Base-by-base conservation (phyloP, 2,888 invertebrate species). In the Panzeria rudis region DNA sequence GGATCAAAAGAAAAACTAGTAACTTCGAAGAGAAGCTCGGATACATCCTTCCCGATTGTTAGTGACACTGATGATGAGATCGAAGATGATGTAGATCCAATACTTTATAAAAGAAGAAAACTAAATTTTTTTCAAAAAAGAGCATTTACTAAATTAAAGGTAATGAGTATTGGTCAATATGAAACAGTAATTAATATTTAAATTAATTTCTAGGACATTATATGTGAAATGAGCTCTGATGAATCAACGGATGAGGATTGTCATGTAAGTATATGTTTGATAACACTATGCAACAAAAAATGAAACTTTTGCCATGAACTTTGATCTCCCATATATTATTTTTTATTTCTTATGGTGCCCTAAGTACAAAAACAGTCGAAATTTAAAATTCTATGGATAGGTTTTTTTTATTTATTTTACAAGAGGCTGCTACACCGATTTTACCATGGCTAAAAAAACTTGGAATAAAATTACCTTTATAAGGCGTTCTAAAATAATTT, bases 221-320 rank as follows among this genome's bases (percentile, higher is more conserved):
- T 32, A 0, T 38, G 6, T 29, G 61, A 69, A 11, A 47, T 38
- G n/a, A 17, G 61, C 17, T 69, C 69, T n/a, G 71, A 80, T 15
- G 79, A 72, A 38, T 62, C 72, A 13, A 80, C 47, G 6, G 54
- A 72, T 64, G 23, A 15, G 3, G 64, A 72, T 17, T 20, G 5
- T 54, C 47, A 25, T 52, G 72, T 80, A 71, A 79, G 50, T 79
- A 61, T 41, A 0, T 3, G 15, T 15, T n/a, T n/a, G n/a, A n/a
- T n/a, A n/a, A n/a, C n/a, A n/a, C n/a, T n/a, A n/a, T n/a, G n/a
- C n/a, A n/a, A n/a, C n/a, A n/a, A n/a, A n/a, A n/a, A n/a, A n/a
- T n/a, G n/a, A n/a, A n/a, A n/a, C n/a, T n/a, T n/a, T n/a, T n/a
- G n/a, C n/a, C n/a, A n/a, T n/a, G n/a, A n/a, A n/a, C n/a, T n/a